Conservation (phyloP, 1,140 invertebrate genomes). For the Drosophila setifemur region DNA sequence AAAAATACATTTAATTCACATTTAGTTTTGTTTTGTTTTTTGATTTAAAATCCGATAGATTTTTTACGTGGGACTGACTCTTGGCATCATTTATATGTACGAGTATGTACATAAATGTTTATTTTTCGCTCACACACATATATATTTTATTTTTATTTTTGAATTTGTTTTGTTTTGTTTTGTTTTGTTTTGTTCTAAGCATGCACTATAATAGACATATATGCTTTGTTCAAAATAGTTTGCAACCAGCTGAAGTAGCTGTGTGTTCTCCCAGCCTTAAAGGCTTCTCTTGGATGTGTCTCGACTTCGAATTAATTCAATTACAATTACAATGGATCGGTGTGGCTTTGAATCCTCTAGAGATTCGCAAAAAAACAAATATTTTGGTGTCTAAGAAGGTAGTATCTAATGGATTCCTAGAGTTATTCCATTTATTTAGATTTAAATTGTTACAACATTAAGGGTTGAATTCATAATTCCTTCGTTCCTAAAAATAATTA, state of each 20-base stretch:
- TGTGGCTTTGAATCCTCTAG: neutral
- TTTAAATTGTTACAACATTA: too few species aligned
- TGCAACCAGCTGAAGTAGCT: neutral
- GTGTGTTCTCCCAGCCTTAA: neutral
- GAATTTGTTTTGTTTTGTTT: neutral
- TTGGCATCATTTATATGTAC: constrained; percentile 50
- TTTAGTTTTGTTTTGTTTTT: constrained; percentile 35
- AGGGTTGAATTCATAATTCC: too few species aligned
- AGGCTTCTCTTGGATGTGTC: constrained; percentile 2
- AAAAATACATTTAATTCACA: constrained; percentile 75
- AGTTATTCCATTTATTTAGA: too few species aligned
- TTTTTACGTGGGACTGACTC: constrained; percentile 56
- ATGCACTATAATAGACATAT: constrained; percentile 43
- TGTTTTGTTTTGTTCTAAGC: too few species aligned
- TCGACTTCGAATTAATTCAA: neutral
- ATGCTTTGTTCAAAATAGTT: constrained; percentile 44
- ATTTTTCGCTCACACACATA: neutral
- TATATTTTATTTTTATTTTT: constrained; percentile 2
- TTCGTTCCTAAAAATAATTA: too few species aligned
- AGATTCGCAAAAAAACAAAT: neutral
- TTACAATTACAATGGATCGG: neutral
- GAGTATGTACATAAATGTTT: too few species aligned
- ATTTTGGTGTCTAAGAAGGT: neutral
- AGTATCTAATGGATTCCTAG: too few species aligned
- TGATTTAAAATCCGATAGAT: constrained; percentile 55